Evolutionary conservation across 2,888 invertebrate species (phyloP).

Genomic region (Lumbricus terrestris): DNA sequence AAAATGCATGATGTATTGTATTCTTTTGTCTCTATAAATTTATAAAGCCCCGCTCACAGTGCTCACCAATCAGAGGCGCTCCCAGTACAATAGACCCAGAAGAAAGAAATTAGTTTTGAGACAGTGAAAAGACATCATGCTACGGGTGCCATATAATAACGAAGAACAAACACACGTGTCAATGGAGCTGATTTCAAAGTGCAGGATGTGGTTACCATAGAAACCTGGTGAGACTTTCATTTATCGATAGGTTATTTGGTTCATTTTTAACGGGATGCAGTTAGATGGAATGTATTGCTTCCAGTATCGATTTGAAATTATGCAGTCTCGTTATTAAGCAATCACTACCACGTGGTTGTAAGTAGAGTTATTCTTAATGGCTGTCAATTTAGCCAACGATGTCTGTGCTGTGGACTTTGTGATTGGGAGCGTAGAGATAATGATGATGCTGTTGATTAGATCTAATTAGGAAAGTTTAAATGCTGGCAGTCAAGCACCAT

Average conservation of each 20-base stretch:
- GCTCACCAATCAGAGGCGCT: too few species aligned
- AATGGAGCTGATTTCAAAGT: too few species aligned
- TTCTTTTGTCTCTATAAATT: too few species aligned
- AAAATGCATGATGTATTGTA: too few species aligned
- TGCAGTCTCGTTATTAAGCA: not conserved
- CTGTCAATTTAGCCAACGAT: not conserved
- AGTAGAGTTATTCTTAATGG: not conserved
- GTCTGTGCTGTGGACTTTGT: not conserved
- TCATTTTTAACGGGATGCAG: not conserved
- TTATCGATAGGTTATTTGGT: not conserved
- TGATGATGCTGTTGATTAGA: not conserved
- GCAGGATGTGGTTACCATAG: not conserved
- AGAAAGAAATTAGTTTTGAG: too few species aligned
- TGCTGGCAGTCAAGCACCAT: not conserved
- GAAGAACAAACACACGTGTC: too few species aligned
- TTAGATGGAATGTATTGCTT: not conserved
- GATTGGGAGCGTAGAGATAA: not conserved
- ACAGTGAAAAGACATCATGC: too few species aligned
- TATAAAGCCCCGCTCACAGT: too few species aligned
- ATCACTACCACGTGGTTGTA: not conserved
- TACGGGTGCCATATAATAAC: too few species aligned
- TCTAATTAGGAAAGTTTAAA: not conserved
- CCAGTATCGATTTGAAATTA: not conserved
- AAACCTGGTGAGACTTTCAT: not conserved
- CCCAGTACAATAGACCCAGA: too few species aligned